phyloP scores from a whole-genome alignment of 92 coral and sea anemone species.

The Epizoanthus stellaris region DNA sequence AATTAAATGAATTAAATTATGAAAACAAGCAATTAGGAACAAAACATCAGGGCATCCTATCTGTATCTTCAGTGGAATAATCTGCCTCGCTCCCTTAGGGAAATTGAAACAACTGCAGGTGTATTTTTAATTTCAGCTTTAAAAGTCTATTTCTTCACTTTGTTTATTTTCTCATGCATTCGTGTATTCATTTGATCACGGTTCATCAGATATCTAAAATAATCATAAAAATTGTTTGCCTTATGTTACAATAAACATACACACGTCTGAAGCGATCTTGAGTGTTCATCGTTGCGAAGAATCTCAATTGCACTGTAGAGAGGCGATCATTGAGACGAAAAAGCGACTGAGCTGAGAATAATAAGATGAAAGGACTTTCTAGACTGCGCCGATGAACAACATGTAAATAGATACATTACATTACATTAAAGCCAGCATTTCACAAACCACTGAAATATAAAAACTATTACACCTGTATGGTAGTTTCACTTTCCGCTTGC shows the following conservation, averaged over 20 bases:
- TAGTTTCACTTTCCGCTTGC: background rate
- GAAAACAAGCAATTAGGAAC: constrained; percentile 3
- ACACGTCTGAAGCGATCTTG: background rate
- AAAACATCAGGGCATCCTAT: background rate
- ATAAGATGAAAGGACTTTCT: background rate
- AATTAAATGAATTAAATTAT: constrained; percentile 17
- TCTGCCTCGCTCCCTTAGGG: background rate
- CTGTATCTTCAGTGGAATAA: background rate
- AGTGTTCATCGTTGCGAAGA: background rate
- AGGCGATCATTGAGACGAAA: no score
- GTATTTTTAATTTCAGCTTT: background rate
- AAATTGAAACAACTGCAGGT: background rate
- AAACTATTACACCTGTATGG: background rate
- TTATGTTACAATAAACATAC: constrained; percentile 5
- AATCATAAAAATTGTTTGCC: background rate
- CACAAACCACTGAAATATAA: background rate
- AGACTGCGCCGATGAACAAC: background rate
- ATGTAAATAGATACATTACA: no score
- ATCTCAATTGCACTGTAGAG: background rate
- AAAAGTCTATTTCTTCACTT: background rate
- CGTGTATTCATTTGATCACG: constrained; percentile 3
- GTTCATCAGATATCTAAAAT: constrained; percentile 6
- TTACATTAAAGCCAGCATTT: background rate
- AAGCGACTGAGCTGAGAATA: no score
- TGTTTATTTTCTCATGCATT: no score